Percentiles rank a stretch among this genome's conserved stretches.
Evolutionary conservation across 2,888 invertebrate genomes (phyloP).

Genomic region (Eupithecia inturbata): DNA sequence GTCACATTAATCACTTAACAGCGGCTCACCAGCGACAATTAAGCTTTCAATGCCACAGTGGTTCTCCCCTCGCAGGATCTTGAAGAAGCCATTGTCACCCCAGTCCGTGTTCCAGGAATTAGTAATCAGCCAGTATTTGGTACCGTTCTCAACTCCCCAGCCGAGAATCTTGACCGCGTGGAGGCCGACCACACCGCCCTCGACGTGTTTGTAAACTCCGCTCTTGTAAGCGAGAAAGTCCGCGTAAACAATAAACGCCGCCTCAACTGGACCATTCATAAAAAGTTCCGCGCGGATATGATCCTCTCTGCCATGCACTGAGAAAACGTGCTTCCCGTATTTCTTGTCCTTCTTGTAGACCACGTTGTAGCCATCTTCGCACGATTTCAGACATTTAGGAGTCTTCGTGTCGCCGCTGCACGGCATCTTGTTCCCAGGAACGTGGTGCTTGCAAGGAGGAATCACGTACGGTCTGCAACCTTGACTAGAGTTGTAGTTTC

Average conservation of each 20-base stretch:
- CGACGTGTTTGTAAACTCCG: conserved; percentile 88
- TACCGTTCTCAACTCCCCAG: conserved; percentile 92
- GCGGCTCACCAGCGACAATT: conserved; percentile 88
- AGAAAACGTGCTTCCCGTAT: conserved; percentile 87
- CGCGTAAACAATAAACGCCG: conserved; percentile 92
- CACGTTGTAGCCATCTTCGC: conserved; percentile 87
- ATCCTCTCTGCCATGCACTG: conserved; percentile 84
- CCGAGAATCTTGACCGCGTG: conserved; percentile 95
- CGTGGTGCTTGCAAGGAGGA: conserved; percentile 95
- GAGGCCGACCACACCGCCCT: conserved; percentile 90
- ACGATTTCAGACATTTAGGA: conserved; percentile 89
- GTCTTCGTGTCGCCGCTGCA: conserved; percentile 88
- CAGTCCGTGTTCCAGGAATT: conserved; percentile 98
- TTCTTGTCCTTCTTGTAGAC: conserved; percentile 90
- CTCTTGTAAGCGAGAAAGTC: conserved; percentile 93
- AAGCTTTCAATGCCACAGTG: conserved; percentile 90
- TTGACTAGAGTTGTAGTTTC: conserved; percentile 89
- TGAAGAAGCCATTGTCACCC: conserved; percentile 95
- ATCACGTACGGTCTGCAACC: conserved; percentile 96
- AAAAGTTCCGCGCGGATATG: conserved; percentile 93
- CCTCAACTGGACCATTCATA: conserved; percentile 95
- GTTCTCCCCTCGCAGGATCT: conserved; percentile 91
- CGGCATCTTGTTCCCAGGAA: conserved; percentile 89
- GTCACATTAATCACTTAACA: conserved; percentile 40
- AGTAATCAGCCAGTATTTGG: conserved; percentile 94